Evolutionary conservation across 30 jellyfish, hydroid and myxozoan species (phyloP).

Genomic region (Hydractinia echinata): DNA sequence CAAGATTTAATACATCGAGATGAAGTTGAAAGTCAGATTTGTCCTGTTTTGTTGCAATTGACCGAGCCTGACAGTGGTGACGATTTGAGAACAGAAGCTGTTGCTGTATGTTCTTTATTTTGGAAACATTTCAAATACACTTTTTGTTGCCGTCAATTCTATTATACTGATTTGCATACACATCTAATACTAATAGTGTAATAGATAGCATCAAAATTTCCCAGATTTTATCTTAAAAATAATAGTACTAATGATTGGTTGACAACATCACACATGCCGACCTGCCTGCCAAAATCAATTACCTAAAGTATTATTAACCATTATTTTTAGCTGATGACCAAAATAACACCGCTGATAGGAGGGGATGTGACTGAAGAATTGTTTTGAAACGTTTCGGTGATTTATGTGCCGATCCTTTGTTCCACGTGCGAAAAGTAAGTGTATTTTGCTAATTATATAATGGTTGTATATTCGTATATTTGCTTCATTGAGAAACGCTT

Average conservation of each 20-base stretch:
- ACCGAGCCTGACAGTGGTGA: conserved; percentile 91
- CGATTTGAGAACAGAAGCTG: conserved; percentile 92
- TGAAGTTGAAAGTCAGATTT: conserved; percentile 87
- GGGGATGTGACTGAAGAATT: conserved; percentile 64
- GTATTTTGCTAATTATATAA: neutral
- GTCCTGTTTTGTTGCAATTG: conserved; percentile 74
- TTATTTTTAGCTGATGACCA: conserved; percentile 74
- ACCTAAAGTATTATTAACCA: neutral
- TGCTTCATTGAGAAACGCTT: neutral
- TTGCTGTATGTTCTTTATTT: conserved; percentile 50
- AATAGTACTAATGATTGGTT: too few relatives aligned
- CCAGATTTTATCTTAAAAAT: too few relatives aligned
- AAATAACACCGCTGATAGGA: conserved; percentile 74
- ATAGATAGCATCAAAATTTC: too few relatives aligned
- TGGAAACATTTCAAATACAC: neutral
- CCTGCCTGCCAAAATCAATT: too few relatives aligned
- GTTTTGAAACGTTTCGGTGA: conserved; percentile 78
- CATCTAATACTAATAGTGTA: too few relatives aligned
- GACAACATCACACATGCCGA: too few relatives aligned
- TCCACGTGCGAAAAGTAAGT: conserved; percentile 86
- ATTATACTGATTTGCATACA: too few relatives aligned
- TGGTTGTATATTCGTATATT: too few relatives aligned
- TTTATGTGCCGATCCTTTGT: conserved; percentile 77
- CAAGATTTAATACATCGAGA: conserved; percentile 67
- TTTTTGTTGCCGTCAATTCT: too few relatives aligned